A percentile compares a stretch with the other conserved stretches of the same genome.
These are phyloP conservation scores for Diplodus puntazzo DNA, from an alignment of 2,797 vertebrate species.

Conservation along the genomic window DNA sequence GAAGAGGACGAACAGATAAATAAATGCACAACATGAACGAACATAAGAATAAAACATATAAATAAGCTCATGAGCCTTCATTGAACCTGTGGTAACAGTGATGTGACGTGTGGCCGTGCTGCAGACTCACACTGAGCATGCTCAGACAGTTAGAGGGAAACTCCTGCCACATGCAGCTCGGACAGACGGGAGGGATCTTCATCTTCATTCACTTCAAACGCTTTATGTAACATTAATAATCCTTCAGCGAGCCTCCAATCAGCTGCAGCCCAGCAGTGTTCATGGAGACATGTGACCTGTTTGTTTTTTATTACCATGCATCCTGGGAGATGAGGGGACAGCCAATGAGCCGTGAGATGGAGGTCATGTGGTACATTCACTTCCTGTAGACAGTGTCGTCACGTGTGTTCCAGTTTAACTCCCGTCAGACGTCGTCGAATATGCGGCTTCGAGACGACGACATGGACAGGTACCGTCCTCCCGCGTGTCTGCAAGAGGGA, in stretches of 20 bases:
- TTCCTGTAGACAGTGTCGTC: constrained; percentile 20
- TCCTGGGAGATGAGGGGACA: constrained; percentile 15
- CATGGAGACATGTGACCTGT: neutral
- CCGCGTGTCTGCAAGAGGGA: constrained; percentile 84
- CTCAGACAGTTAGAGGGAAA: neutral
- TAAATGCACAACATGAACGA: constrained; percentile 18
- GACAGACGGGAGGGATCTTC: neutral
- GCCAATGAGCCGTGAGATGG: constrained; percentile 12
- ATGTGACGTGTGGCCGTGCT: neutral
- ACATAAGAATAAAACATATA: constrained; percentile 3
- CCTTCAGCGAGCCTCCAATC: constrained; percentile 1
- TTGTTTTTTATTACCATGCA: constrained; percentile 21
- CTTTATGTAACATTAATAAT: constrained; percentile 6
- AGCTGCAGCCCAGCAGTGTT: constrained; percentile 16
- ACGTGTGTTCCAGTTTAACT: neutral
- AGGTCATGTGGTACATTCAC: constrained; percentile 62
- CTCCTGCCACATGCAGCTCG: constrained; percentile 26
- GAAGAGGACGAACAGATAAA: neutral
- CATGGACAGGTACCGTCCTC: constrained; percentile 97
- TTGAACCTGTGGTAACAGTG: neutral
- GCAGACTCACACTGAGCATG: constrained; percentile 11
- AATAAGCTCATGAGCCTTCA: constrained; percentile 12
- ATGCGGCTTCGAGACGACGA: constrained; percentile 94
- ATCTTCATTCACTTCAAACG: neutral
- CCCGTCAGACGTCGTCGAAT: constrained; percentile 93